Evolutionary conservation across 2,888 invertebrate genomes (phyloP).

Genomic region (Oscheius myriophilus): DNA sequence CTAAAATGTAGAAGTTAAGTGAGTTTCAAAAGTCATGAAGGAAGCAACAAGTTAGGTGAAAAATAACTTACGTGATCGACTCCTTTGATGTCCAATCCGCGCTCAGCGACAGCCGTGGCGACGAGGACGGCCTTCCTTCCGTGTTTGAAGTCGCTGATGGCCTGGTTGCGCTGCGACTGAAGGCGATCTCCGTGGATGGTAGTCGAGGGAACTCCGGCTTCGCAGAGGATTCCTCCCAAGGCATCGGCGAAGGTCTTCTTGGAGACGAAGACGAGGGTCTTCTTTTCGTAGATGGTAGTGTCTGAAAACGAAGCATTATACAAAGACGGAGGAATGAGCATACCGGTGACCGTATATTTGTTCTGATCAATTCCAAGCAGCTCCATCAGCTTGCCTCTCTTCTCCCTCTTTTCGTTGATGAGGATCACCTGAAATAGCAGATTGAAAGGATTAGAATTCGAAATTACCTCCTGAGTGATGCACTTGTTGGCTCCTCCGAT

Average conservation of each 20-base stretch:
- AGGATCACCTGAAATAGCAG: too few species aligned
- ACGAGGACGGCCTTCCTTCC: constrained; percentile 31
- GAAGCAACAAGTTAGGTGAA: too few species aligned
- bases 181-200: constrained; percentile 75
- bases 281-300: constrained; percentile 48
- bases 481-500: constrained; percentile 92
- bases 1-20: constrained; percentile 75
- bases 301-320: constrained; percentile 29
- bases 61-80: constrained; percentile 74
- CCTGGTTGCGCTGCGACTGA: constrained; percentile 85
- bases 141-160: constrained; percentile 70
- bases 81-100: constrained; percentile 76
- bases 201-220: constrained; percentile 79
- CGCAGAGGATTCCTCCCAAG: constrained; percentile 83
- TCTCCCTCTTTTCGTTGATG: not conserved
- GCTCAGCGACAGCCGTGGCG: constrained; percentile 90
- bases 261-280: constrained; percentile 85
- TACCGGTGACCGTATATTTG: constrained; percentile 37
- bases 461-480: constrained; percentile 88
- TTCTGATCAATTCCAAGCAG: constrained; percentile 74
- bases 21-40: constrained; percentile 27
- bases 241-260: constrained; percentile 90
- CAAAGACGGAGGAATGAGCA: not conserved
- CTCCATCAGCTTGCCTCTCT: constrained; percentile 75
- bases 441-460: too few species aligned